Base-by-base conservation (phyloP, 2,113 vertebrate species). In the Loxodonta africana region DNA sequence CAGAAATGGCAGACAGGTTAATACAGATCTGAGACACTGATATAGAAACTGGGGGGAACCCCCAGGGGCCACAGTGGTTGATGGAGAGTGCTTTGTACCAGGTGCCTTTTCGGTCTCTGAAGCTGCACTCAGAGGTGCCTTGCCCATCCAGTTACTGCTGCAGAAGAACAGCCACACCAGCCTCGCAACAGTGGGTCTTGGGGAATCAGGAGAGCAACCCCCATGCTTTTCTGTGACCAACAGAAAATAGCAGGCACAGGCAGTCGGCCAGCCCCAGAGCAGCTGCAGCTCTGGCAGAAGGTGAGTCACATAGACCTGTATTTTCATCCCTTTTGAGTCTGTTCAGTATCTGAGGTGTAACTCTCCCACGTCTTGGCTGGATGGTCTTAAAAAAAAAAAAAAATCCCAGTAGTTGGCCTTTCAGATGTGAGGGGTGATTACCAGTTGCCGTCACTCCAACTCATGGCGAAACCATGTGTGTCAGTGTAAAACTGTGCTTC, bases 61-160 rank as follows among this genome's bases (percentile, higher is more conserved):
- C 25, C 18, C 48, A 9, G 44, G 23, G 71, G 3, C 33, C 33
- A 57, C 20, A 41, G 46, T 2, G 53, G 9, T 2, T 20, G 53
- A 15, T 12, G 48, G 5, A 25, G 33, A 69, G 46, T 4, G 20
- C 67, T 28, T 30, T 25, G 83, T 33, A 20, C 46, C 11, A 44
- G 53, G 12, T 12, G 1, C n/a, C 28, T 8, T 25, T 65, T 62
- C 10, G 48, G 6, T 85, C 41, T 37, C 91, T 67, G 46, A 57
- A 0, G 0, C 33, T 69, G 46, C 1, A 0, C 6, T 48, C 6
- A 48, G 48, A 48, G 48, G 48, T 48, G 48, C 48, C 48, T 3
- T 46, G 30, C 28, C 57, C 20, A 3, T 10, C n/a, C 20, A 15
- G 11, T 41, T 48, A 7, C 62, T 11, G 10, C 21, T 53, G 17